phyloP scores from a whole-genome alignment of 2,888 invertebrate species.

The Mycalesis mineus region DNA sequence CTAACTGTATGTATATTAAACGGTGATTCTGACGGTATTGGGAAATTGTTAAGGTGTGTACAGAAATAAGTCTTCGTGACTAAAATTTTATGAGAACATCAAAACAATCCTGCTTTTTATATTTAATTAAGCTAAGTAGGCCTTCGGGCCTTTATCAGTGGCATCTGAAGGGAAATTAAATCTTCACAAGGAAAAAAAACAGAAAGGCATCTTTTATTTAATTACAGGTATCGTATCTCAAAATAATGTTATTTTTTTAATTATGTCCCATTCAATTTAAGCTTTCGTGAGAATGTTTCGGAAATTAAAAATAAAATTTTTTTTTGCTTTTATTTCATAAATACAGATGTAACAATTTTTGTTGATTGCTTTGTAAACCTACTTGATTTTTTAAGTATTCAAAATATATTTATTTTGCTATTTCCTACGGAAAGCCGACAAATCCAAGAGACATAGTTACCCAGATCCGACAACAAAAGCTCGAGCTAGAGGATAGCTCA shows the following conservation, averaged over 20 bases:
- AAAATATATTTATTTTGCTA: no score
- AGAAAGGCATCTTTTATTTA: not conserved
- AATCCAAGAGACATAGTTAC: no score
- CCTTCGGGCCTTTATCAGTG: not conserved
- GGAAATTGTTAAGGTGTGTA: constrained; percentile 63
- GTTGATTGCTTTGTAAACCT: no score
- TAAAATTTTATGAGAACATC: constrained; percentile 53
- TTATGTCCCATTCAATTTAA: not conserved
- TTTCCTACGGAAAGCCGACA: no score
- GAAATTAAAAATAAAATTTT: not conserved
- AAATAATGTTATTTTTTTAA: not conserved
- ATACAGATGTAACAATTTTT: no score
- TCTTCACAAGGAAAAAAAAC: not conserved
- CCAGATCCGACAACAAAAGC: no score
- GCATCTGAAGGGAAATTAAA: not conserved
- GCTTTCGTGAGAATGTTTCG: not conserved
- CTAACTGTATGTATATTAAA: not conserved
- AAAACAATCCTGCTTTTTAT: constrained; percentile 53
- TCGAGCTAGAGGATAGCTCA: no score
- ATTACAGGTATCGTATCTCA: not conserved
- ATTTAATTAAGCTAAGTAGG: constrained; percentile 51
- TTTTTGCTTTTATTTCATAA: no score
- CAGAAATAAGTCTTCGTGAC: constrained; percentile 47
- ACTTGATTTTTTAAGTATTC: no score
- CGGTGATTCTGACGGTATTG: constrained; percentile 55